Conservation (phyloP, 2,113 vertebrate species). For the Neogale vison region DNA sequence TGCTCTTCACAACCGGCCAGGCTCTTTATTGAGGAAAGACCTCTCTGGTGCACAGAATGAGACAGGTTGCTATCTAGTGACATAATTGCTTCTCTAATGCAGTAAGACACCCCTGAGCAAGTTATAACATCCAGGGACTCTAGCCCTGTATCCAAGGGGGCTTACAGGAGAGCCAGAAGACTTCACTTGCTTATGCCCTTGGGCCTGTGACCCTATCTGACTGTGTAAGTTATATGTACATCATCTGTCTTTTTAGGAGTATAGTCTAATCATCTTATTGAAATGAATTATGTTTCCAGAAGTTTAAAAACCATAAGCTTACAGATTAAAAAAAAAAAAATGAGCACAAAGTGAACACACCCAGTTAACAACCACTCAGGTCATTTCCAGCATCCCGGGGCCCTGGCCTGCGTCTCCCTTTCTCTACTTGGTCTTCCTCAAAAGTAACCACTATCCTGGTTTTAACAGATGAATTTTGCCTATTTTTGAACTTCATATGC, state of each 20-base stretch:
- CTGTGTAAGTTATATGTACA: not conserved
- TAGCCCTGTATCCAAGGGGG: not conserved
- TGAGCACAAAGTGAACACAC: not conserved
- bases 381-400: not conserved
- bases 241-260: not conserved
- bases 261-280: not conserved
- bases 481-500: not conserved
- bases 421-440: not conserved
- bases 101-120: not conserved
- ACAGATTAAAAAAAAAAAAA: not conserved
- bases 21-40: not conserved
- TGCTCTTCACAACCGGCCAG: not conserved
- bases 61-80: not conserved
- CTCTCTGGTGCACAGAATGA: not conserved
- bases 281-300: not conserved
- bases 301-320: not conserved
- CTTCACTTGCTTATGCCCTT: not conserved
- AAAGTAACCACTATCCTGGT: not conserved
- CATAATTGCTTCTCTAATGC: not conserved
- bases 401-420: not conserved
- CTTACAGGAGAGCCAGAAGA: not conserved
- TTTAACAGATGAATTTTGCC: not conserved
- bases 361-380: not conserved
- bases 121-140: not conserved
- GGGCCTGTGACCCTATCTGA: not conserved